Conservation (phyloP, 2,888 invertebrate genomes). For the Azorinus chamasolen region DNA sequence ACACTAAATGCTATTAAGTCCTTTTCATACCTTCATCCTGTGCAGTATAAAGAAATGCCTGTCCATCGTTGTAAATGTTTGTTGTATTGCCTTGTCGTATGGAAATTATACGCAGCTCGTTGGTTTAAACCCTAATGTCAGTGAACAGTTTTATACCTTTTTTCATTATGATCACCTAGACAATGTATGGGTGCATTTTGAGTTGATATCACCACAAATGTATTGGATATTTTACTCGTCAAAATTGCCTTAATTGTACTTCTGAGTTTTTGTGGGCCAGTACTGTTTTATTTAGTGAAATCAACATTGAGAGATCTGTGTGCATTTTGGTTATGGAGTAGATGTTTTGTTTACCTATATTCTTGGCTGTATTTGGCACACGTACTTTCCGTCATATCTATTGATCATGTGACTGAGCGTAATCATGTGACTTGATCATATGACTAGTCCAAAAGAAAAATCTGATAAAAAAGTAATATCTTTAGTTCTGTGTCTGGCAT, state of each 20-base stretch:
- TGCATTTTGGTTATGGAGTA: slow-evolving; percentile 69
- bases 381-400: slow-evolving; percentile 37
- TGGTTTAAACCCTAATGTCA: slow-evolving; percentile 62
- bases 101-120: slow-evolving; percentile 65
- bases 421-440: slow-evolving; percentile 24
- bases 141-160: slow-evolving; percentile 60
- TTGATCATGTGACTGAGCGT: slow-evolving; percentile 3
- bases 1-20: slow-evolving; percentile 73
- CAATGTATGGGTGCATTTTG: slow-evolving; percentile 69
- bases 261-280: slow-evolving; percentile 63
- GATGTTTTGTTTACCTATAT: slow-evolving; percentile 65
- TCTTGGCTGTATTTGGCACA: slow-evolving; percentile 65
- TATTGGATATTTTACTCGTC: slow-evolving; percentile 58
- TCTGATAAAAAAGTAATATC: not conserved
- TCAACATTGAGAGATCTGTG: slow-evolving; percentile 55
- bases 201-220: slow-evolving; percentile 63
- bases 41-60: slow-evolving; percentile 85
- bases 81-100: slow-evolving; percentile 71
- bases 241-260: slow-evolving; percentile 62
- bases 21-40: slow-evolving; percentile 73
- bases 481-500: slow-evolving; percentile 74
- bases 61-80: slow-evolving; percentile 68
- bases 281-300: slow-evolving; percentile 63
- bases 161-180: slow-evolving; percentile 66
- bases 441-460: slow-evolving; percentile 2